Evolutionary conservation across 2,888 invertebrate genomes (phyloP).

Genomic region (Lomographa bimaculata): DNA sequence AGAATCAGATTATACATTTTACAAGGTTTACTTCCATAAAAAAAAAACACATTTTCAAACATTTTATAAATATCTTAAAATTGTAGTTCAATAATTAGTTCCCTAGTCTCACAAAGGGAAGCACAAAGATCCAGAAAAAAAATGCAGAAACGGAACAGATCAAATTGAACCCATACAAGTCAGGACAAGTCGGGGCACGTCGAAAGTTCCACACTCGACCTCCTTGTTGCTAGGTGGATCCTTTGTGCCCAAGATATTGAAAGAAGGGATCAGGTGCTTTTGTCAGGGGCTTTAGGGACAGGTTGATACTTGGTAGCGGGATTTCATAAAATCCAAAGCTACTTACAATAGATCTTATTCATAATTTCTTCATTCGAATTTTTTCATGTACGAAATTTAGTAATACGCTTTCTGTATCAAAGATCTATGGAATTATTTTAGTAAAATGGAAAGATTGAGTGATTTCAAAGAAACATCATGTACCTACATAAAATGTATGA

Average conservation of each 20-base stretch:
- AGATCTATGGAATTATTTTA: constrained; percentile 6
- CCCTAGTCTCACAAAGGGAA: too few relatives aligned
- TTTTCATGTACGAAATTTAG: constrained; percentile 13
- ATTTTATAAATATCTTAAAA: constrained; percentile 6
- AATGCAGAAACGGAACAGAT: background rate
- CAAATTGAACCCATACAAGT: constrained; percentile 24
- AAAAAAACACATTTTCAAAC: background rate
- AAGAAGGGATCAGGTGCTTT: constrained; percentile 40
- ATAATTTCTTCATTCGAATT: constrained; percentile 25
- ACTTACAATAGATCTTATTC: constrained; percentile 28
- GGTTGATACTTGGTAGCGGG: constrained; percentile 40
- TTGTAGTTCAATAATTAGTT: too few relatives aligned
- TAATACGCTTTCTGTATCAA: constrained; percentile 14
- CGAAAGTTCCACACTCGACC: constrained; percentile 28
- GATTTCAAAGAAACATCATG: too few relatives aligned
- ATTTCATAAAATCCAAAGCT: constrained; percentile 24
- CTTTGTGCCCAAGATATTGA: constrained; percentile 39
- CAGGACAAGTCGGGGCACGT: constrained; percentile 30
- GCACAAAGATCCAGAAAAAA: too few relatives aligned
- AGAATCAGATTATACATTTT: too few relatives aligned
- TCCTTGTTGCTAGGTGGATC: constrained; percentile 35
- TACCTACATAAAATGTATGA: too few relatives aligned
- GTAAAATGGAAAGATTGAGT: constrained; percentile 5
- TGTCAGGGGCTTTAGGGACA: constrained; percentile 38
- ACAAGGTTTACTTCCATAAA: too few relatives aligned